Evolutionary conservation across 1,140 invertebrate genomes (phyloP).

Genomic region (Harlomillsia oculata): DNA sequence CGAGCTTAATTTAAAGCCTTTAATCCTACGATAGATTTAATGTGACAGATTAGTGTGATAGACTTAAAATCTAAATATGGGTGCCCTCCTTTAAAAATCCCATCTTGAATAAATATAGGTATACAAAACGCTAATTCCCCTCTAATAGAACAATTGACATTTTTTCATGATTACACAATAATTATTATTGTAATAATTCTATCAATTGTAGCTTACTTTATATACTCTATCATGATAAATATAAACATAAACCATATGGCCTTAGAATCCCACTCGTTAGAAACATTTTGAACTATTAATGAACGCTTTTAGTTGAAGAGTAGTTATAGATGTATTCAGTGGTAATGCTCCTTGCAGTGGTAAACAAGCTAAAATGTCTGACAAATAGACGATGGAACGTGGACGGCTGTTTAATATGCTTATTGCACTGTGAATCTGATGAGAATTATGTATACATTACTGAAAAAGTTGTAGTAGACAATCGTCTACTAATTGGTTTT

Average conservation of each 20-base stretch:
- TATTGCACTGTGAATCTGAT: no score
- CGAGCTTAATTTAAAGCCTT: no score
- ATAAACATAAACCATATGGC: conserved; percentile 40
- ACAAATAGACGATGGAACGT: no score
- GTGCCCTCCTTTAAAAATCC: conserved; percentile 41
- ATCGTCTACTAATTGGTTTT: no score
- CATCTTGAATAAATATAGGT: conserved; percentile 45
- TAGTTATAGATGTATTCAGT: no score
- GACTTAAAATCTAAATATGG: conserved; percentile 52
- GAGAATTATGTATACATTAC: no score
- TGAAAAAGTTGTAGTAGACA: no score
- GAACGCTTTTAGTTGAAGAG: no score
- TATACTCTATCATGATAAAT: conserved; percentile 36
- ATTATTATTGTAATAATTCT: conserved; percentile 44
- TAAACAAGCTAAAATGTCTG: no score
- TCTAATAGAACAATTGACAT: conserved; percentile 51
- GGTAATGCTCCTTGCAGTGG: no score
- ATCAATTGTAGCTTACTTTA: conserved; percentile 38
- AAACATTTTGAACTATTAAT: conserved; percentile 55
- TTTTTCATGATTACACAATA: conserved; percentile 51
- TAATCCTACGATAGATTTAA: conserved; percentile 47
- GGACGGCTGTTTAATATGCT: no score
- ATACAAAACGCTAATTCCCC: conserved; percentile 49
- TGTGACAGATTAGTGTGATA: conserved; percentile 48
- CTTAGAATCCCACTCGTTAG: conserved; percentile 46